Evolutionary conservation across 1,140 invertebrate species (phyloP).

Genomic region (Heliconius hewitsoni): DNA sequence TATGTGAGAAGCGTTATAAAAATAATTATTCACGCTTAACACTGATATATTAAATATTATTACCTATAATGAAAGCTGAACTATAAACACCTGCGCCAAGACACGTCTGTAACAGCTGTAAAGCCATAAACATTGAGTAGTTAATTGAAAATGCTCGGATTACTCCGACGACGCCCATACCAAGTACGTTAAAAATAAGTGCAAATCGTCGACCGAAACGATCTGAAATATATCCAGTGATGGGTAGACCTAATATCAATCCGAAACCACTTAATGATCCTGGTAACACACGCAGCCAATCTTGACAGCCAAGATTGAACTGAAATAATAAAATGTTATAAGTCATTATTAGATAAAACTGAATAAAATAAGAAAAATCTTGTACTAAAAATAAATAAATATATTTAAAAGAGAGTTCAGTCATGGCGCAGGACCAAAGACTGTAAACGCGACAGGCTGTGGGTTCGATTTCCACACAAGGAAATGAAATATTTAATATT

Average conservation of each 20-base stretch:
- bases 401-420: too few species aligned
- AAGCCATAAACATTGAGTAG: conserved; percentile 83
- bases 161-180: conserved; percentile 82
- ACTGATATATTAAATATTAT: neutral
- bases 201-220: conserved; percentile 83
- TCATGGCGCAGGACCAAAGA: too few species aligned
- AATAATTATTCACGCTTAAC: too few species aligned
- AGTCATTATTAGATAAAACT: neutral
- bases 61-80: conserved; percentile 70
- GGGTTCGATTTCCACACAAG: too few species aligned
- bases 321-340: conserved; percentile 40
- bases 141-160: conserved; percentile 84
- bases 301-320: conserved; percentile 61
- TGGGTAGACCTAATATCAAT: conserved; percentile 54
- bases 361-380: too few species aligned
- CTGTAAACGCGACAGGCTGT: too few species aligned
- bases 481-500: too few species aligned
- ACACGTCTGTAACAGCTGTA: conserved; percentile 85
- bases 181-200: conserved; percentile 83
- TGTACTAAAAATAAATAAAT: too few species aligned
- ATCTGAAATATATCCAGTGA: conserved; percentile 81
- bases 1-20: too few species aligned
- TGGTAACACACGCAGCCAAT: conserved; percentile 56
- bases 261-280: conserved; percentile 58
- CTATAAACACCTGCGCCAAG: conserved; percentile 72